A percentile compares a stretch with the other conserved stretches of the same genome.
Conservation (phyloP, 2,113 vertebrate genomes). For the Corvus hawaiiensis region DNA sequence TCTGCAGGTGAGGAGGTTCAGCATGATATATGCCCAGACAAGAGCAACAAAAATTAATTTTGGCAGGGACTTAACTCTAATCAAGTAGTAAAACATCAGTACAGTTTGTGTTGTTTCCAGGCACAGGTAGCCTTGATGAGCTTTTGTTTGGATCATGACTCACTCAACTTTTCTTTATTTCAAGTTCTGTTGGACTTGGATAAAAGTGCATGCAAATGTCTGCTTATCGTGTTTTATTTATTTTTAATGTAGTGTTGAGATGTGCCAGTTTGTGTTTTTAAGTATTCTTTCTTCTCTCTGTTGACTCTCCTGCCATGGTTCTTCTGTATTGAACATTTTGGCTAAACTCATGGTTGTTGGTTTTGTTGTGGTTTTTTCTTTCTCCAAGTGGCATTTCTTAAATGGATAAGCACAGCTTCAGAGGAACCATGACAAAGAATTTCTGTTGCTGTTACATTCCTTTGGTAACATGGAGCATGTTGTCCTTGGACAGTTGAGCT, state of each 20-base stretch:
- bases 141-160: background rate
- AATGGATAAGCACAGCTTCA: background rate
- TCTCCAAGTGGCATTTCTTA: background rate
- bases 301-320: background rate
- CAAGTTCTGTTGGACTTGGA: background rate
- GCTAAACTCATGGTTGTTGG: background rate
- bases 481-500: background rate
- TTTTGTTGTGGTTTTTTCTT: background rate
- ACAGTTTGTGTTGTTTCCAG: background rate
- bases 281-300: background rate
- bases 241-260: background rate
- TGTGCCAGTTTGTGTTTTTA: background rate
- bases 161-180: background rate
- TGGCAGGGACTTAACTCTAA: background rate
- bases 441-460: background rate
- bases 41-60: background rate
- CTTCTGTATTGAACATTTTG: background rate
- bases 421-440: background rate
- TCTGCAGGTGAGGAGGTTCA: background rate
- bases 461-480: background rate
- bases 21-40: background rate
- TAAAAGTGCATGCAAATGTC: background rate
- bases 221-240: background rate
- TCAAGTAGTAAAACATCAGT: background rate
- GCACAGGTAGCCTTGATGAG: background rate